phyloP scores from a whole-genome alignment of 2,113 vertebrate species.

The Gobiocypris rarus region DNA sequence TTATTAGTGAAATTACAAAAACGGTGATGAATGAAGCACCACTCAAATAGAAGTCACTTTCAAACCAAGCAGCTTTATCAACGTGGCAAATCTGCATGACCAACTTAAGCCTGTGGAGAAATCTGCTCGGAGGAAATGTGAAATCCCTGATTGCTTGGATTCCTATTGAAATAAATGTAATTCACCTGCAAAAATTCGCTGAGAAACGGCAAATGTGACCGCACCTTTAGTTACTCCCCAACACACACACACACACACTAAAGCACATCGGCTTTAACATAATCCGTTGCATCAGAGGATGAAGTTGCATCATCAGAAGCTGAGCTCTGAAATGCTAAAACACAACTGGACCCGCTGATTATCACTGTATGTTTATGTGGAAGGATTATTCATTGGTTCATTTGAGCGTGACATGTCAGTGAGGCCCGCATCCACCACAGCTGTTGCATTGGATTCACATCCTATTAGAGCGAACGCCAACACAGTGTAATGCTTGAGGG shows the following conservation, averaged over 20 bases:
- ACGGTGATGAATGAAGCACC: neutral
- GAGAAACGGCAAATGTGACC: too few relatives aligned
- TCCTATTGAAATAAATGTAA: neutral
- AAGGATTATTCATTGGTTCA: neutral
- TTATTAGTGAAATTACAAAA: neutral
- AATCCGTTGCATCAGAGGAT: conserved; percentile 3
- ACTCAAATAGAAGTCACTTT: neutral
- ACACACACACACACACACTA: neutral
- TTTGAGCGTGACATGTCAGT: conserved; percentile 8
- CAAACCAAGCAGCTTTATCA: neutral
- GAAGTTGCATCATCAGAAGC: neutral
- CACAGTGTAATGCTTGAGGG: neutral
- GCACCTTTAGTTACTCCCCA: neutral
- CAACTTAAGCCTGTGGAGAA: neutral
- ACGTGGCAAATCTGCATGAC: neutral
- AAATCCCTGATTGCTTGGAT: neutral
- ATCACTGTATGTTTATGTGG: neutral
- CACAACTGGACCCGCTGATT: neutral
- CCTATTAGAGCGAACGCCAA: conserved; percentile 30
- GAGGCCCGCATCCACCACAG: conserved; percentile 1
- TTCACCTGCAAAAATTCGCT: neutral
- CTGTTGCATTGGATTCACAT: conserved; percentile 19
- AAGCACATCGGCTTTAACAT: neutral
- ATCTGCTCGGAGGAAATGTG: neutral
- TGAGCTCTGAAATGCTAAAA: conserved; percentile 6